Conservation (phyloP, 1,140 invertebrate species). For the Calephelis nemesis region DNA sequence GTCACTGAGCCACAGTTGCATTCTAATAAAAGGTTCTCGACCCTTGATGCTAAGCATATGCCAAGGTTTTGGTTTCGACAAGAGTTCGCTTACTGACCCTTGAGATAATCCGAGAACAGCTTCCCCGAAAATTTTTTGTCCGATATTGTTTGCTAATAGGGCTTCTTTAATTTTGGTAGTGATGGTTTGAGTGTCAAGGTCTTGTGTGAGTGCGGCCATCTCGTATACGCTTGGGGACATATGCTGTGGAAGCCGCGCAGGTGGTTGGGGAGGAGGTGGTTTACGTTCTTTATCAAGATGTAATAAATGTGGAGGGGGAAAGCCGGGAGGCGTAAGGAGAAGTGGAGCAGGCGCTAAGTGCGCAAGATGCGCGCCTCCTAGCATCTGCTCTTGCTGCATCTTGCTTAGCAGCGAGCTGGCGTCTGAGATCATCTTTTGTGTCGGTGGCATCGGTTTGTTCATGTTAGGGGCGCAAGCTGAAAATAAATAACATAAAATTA, state of each 20-base stretch:
- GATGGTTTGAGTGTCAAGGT: constrained; percentile 97
- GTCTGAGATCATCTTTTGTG: constrained; percentile 86
- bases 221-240: constrained; percentile 95
- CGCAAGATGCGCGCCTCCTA: constrained; percentile 69
- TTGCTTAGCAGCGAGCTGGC: constrained; percentile 86
- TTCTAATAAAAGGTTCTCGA: constrained; percentile 97
- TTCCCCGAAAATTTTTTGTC: constrained; percentile 99
- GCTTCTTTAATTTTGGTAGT: constrained; percentile 99
- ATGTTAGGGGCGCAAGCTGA: constrained; percentile 85
- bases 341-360: constrained; percentile 81
- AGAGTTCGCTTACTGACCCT: constrained; percentile 96
- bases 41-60: constrained; percentile 99
- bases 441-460: constrained; percentile 87
- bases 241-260: constrained; percentile 86
- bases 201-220: constrained; percentile 97
- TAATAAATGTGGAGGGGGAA: constrained; percentile 83
- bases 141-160: constrained; percentile 97
- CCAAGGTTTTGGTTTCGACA: constrained; percentile 99
- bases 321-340: constrained; percentile 82
- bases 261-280: constrained; percentile 81
- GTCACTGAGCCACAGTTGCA: constrained; percentile 98
- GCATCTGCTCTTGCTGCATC: constrained; percentile 84
- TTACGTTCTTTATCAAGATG: constrained; percentile 78
- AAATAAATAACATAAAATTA: constrained; percentile 38
- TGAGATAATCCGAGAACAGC: constrained; percentile 97